Evolutionary conservation across 2,888 invertebrate genomes (phyloP), one percentile per base, ranked within the genome.

Genomic region (Neoscelio sp.): DNA sequence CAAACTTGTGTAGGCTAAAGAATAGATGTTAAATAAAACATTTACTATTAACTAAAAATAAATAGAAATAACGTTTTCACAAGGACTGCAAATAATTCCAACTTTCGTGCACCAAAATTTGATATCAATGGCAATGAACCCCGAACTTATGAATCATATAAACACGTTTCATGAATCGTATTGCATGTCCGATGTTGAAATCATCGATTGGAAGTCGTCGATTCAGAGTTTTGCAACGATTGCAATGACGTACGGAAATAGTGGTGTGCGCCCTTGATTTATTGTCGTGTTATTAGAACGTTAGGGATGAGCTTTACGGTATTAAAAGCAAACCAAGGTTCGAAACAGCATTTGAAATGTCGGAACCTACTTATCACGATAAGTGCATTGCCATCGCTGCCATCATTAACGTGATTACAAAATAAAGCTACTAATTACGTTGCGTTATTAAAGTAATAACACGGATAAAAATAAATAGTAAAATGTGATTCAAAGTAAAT

Each of bases 201-300:
- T 46, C 8, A 64, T 70, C 58, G 65, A 74, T 65, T 15, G n/a
- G 2, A 18, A 52, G 33, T 23, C 52, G 44, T 54, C 65, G 75
- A 52, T 50, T 44, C 15, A 33, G 44, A 71, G 58, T 65, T 58
- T 42, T 8, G 18, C 17, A 58, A 18, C 40, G 28, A 33, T 17
- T 17, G 23, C 4, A 44, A 64, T 20, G 30, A 40, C 40, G 18
- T 30, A 52, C 48, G 70, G 46, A 52, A 54, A 75, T 64, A 52
- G 67, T 68, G 38, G 20, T n/a, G 23, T 23, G 46, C 62, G 83
- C 75, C 85, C 85, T 85, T 87, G 87, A 85, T 87, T 87, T 85
- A 84, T 85, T 85, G 80, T 84, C 89, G 87, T 87, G 87, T 86
- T 83, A 86, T 87, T 84, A 81, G 82, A 81, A 78, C 86, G 86